Base-by-base conservation (phyloP, 2,797 vertebrate genomes). In the Amblyopsis hoosieri region DNA sequence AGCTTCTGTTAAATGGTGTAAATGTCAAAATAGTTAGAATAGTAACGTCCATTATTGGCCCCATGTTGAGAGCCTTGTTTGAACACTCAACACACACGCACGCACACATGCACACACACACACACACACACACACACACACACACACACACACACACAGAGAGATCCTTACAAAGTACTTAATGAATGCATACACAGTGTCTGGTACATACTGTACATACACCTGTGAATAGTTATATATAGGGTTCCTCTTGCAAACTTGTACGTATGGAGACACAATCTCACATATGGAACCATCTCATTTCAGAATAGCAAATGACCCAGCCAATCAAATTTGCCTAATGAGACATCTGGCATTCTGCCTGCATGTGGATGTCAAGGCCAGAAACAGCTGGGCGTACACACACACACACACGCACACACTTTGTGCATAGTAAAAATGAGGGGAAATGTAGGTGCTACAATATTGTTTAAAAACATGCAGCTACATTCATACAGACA, bases 301-400 rank as follows among this genome's bases (percentile, higher is more conserved):
- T 80, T 55, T 57, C 80, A 82, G 83, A 82, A 86, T 90, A 83
- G 60, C 79, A 80, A 90, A 84, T 84, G 78, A 84, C 84, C 64
- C 17, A 87, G 78, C 83, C 86, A 89, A 89, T 90, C 85, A 91
- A 87, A 91, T 90, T 86, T 89, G 82, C 84, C 79, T 90, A 92
- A 91, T 88, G 86, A 89, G 79, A 91, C 86, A 90, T 89, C 87
- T 92, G 87, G 87, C 88, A 84, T 89, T 81, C 75, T 74, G 90
- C 81, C 85, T 83, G 80, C 76, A 85, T 91, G 81, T 89, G 78
- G 82, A 88, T 84, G 85, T 82, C 73, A 80, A 88, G 69, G 79
- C 55, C 74, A 78, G 81, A 88, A 89, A 90, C 87, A 91, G 87
- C 88, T 91, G 89, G 84, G 71, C 72, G 45, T 71, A 60, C 1